Percentiles rank a stretch among this genome's conserved stretches.
These are phyloP conservation scores for Distichodus sexfasciatus DNA, from an alignment of 2,797 vertebrate species.

Conservation along the genomic window DNA sequence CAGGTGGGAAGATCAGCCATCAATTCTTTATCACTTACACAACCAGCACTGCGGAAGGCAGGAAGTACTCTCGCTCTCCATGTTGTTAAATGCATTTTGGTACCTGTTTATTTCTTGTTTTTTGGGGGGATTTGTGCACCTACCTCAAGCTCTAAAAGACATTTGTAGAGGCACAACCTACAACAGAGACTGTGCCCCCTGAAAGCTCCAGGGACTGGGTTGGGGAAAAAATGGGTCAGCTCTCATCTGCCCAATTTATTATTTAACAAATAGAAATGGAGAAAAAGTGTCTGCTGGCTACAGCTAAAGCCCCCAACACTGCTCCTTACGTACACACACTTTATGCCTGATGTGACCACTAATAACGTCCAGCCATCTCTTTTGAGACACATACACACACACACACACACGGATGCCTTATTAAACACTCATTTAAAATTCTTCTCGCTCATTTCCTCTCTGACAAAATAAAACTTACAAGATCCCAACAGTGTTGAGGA, in stretches of 20 bases:
- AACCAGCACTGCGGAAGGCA: neutral
- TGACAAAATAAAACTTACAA: neutral
- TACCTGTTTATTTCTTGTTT: neutral
- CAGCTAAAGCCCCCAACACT: neutral
- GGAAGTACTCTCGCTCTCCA: neutral
- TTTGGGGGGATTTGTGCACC: no score
- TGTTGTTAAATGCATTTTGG: neutral
- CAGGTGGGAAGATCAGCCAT: neutral
- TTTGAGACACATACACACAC: neutral
- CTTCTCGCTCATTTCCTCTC: neutral
- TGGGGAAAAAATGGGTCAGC: constrained; percentile 1
- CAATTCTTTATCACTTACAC: neutral
- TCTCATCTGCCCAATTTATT: constrained; percentile 27
- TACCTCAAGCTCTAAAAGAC: neutral
- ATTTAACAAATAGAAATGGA: constrained; percentile 43
- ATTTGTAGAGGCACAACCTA: neutral
- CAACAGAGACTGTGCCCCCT: neutral
- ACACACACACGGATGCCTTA: no score
- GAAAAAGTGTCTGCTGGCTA: constrained; percentile 22
- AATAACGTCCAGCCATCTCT: neutral
- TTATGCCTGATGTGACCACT: neutral
- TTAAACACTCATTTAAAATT: no score
- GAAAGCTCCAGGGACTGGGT: neutral
- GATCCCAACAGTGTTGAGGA: no score
- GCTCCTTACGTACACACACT: neutral